Evolutionary conservation across 64 coral and sea anemone genomes (phyloP).

Genomic region (Actinia equina): DNA sequence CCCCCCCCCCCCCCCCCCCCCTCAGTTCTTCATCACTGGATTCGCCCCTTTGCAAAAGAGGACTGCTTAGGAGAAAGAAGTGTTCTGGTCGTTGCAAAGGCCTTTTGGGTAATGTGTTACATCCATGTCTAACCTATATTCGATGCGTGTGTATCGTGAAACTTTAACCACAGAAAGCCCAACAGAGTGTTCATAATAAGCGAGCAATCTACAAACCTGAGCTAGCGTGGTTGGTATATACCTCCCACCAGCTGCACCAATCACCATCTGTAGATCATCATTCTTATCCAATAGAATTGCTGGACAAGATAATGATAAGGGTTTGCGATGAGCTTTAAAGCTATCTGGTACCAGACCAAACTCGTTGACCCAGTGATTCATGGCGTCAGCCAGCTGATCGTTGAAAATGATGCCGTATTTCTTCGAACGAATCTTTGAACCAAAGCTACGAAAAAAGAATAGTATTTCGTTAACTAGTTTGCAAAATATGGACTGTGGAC

Average conservation of each 20-base stretch:
- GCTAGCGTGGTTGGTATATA: constrained; percentile 69
- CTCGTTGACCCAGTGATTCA: constrained; percentile 71
- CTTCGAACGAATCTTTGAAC: constrained; percentile 44
- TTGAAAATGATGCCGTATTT: constrained; percentile 69
- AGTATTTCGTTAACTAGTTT: not conserved
- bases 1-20: too few species aligned
- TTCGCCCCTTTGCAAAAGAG: too few species aligned
- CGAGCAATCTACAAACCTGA: constrained; percentile 44
- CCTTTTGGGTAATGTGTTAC: too few species aligned
- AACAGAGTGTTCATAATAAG: too few species aligned
- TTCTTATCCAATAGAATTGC: constrained; percentile 66
- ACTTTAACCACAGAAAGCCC: too few species aligned
- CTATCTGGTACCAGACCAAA: constrained; percentile 55
- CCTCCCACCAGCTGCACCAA: constrained; percentile 80
- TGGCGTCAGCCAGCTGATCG: constrained; percentile 66
- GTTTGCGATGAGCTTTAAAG: constrained; percentile 53
- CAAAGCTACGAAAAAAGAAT: constrained; percentile 29
- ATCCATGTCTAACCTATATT: too few species aligned
- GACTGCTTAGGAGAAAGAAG: too few species aligned
- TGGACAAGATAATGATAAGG: constrained; percentile 72
- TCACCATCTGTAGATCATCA: constrained; percentile 72
- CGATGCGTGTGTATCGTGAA: too few species aligned
- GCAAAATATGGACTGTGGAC: too few species aligned
- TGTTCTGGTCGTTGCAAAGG: too few species aligned
- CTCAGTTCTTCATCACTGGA: too few species aligned